Conservation (phyloP, 2,888 invertebrate genomes). For the Xestia sexstrigata region DNA sequence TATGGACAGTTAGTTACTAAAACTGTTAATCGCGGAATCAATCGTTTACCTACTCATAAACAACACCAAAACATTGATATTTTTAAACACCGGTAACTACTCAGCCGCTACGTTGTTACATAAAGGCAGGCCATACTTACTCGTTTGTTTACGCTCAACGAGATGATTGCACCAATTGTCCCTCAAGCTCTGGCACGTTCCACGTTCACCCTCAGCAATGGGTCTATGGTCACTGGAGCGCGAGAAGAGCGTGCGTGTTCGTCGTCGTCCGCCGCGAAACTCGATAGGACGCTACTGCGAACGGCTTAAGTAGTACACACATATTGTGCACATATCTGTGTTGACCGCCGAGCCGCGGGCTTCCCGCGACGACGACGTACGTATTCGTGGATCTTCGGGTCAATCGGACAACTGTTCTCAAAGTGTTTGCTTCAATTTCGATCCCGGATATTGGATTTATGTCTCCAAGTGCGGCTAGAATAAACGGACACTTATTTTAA, state of each 20-base stretch:
- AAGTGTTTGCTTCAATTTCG: conserved; percentile 37
- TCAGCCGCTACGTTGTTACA: conserved; percentile 72
- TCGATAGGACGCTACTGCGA: conserved; percentile 76
- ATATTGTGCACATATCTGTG: conserved; percentile 58
- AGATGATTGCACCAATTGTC: conserved; percentile 89
- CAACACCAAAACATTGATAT: conserved; percentile 60
- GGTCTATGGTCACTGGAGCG: conserved; percentile 68
- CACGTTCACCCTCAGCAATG: conserved; percentile 72
- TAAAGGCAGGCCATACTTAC: conserved; percentile 84
- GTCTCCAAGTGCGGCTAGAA: not conserved
- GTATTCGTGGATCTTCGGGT: conserved; percentile 58
- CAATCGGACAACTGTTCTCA: conserved; percentile 56
- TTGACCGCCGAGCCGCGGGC: conserved; percentile 54
- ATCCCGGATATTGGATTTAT: conserved; percentile 18
- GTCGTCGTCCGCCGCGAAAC: conserved; percentile 80
- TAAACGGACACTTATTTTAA: conserved; percentile 9
- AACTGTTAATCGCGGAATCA: conserved; percentile 54
- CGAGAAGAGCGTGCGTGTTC: conserved; percentile 75
- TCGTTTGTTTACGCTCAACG: conserved; percentile 89
- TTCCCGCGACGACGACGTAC: conserved; percentile 52
- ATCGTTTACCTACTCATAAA: conserved; percentile 45
- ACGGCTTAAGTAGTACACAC: conserved; percentile 71
- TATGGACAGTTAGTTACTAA: conserved; percentile 44
- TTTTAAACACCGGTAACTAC: conserved; percentile 56
- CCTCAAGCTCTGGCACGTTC: conserved; percentile 86